phyloP scores from a whole-genome alignment of 2,113 vertebrate species.

The Xerus inauris region DNA sequence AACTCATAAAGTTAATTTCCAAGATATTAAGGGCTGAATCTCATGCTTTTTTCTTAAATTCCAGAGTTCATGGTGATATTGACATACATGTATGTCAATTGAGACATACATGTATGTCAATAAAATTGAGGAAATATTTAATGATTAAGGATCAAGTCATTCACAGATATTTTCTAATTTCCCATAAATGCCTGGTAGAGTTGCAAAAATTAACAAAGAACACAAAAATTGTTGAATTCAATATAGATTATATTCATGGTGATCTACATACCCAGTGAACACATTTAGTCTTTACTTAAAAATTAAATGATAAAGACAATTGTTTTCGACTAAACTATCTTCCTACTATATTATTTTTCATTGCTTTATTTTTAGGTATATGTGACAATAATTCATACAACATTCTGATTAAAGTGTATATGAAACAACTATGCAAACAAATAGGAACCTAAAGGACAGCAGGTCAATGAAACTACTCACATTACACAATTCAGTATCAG shows the following conservation, averaged over 20 bases:
- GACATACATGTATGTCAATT: background rate
- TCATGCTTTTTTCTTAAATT: background rate
- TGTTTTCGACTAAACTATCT: background rate
- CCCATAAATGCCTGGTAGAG: background rate
- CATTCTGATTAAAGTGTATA: background rate
- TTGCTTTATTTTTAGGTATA: too few relatives aligned
- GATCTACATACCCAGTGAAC: background rate
- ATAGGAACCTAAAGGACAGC: background rate
- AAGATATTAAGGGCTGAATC: background rate
- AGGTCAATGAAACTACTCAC: background rate
- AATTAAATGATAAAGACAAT: background rate
- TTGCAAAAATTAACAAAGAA: background rate
- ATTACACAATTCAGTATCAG: background rate
- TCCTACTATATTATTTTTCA: background rate
- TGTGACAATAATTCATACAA: background rate
- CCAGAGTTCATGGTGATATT: background rate
- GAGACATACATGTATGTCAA: background rate
- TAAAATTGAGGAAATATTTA: background rate
- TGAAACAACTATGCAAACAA: background rate
- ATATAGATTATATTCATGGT: background rate
- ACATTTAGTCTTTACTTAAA: background rate
- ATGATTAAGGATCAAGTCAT: background rate
- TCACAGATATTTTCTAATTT: background rate
- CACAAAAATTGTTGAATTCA: background rate
- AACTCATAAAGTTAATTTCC: background rate